Evolutionary conservation across 2,113 vertebrate genomes (phyloP), one percentile per base, ranked within the genome.

Genomic region (Tretioscincus oriximinensis): DNA sequence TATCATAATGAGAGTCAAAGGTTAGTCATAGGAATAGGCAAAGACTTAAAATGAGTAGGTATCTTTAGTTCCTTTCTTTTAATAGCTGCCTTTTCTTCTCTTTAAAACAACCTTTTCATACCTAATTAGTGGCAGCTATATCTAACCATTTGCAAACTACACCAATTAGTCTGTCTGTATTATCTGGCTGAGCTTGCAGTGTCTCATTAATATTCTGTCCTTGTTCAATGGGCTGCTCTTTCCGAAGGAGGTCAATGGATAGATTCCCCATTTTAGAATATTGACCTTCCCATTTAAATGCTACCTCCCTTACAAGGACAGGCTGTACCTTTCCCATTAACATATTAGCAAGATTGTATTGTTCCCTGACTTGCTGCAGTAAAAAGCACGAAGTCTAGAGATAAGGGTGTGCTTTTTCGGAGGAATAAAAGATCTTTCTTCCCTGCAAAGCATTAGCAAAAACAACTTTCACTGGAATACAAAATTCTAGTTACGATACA

Each of bases 211-310:
- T 35, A 73, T 73, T 78, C 26, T 9, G 26, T n/a, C n/a, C 29
- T 16, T 20, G 4, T 70, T 60, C 61, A 83, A 45, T 73, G 49
- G 49, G 9, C 31, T 69, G 20, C 49, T 81, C 60, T 51, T 31
- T 49, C 60, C n/a, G 66, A 78, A 73, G 66, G 61, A 81, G 80
- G 64, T 68, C 79, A 81, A n/a, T 9, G 21, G 51, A 68, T 12
- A 58, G 18, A 81, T 47, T 21, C 64, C 49, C 49, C 49, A 60
- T 81, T 75, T 68, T 69, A 81, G 49, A 75, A 61, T 75, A 68
- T 21, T 75, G 72, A 81, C 49, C 54, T 68, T 60, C 51, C 64
- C 64, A 61, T 29, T 73, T 73, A 49, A 60, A 60, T 28, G 22
- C 29, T 77, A 28, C 28, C 68, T 35, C 3, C 18, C 9, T 9